Percentiles rank a stretch among this genome's conserved stretches.
phyloP scores from a whole-genome alignment of 2,113 vertebrate species.

The mouse (Mus musculus) region DNA sequence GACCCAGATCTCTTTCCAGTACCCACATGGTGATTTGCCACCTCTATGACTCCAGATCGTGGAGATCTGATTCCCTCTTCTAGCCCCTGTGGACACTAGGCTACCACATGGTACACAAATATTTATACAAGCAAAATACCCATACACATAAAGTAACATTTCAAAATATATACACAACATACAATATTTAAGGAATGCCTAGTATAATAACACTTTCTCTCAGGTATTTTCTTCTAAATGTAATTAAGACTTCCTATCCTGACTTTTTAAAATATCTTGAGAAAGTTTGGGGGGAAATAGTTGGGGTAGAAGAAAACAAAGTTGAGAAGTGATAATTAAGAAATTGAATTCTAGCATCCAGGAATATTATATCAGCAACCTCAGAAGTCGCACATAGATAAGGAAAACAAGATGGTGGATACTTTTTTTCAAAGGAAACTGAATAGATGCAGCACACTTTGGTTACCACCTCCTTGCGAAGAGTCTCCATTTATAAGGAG shows the following conservation, averaged over 20 bases:
- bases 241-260: background rate
- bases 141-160: background rate
- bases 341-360: background rate
- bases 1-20: background rate
- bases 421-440: slow-evolving; percentile 29
- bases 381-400: background rate
- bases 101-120: background rate
- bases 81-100: background rate
- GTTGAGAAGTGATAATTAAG: background rate
- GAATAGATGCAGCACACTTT: background rate
- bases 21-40: background rate
- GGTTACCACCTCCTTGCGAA: background rate
- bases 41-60: background rate
- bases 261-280: slow-evolving; percentile 11
- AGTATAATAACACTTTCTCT: slow-evolving; percentile 19
- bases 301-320: slow-evolving; percentile 26
- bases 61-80: background rate
- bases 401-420: background rate
- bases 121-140: background rate
- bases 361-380: background rate
- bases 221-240: background rate
- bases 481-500: background rate
- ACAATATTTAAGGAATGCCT: background rate
- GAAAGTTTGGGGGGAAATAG: background rate
- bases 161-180: background rate